These are phyloP conservation scores for Arctia plantaginis DNA, from an alignment of 2,888 invertebrate genomes.

Conservation along the genomic window DNA sequence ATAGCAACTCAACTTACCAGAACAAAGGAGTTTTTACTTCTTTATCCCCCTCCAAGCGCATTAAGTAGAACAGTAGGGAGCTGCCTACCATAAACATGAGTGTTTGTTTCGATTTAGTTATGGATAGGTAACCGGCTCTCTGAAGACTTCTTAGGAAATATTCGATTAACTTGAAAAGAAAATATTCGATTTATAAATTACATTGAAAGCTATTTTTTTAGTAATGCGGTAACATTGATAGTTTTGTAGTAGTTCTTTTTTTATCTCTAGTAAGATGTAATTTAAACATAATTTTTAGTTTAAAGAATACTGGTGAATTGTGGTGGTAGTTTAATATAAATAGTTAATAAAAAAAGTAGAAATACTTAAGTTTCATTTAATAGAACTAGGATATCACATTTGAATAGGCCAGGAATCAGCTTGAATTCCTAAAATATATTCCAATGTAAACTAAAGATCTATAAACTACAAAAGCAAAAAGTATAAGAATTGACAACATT, in stretches of 20 bases:
- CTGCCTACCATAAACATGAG: slow-evolving; percentile 81
- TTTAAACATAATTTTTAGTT: too few relatives aligned
- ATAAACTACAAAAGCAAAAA: too few relatives aligned
- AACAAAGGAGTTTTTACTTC: slow-evolving; percentile 73
- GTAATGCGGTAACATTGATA: not conserved
- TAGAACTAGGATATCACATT: not conserved
- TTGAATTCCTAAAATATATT: too few relatives aligned
- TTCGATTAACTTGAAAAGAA: slow-evolving; percentile 72
- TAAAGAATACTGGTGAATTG: too few relatives aligned
- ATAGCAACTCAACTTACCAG: slow-evolving; percentile 64
- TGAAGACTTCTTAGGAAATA: slow-evolving; percentile 73
- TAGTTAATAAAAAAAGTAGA: not conserved
- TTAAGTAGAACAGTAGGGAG: slow-evolving; percentile 79
- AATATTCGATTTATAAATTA: not conserved
- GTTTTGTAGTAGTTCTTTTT: too few relatives aligned
- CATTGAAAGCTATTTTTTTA: not conserved
- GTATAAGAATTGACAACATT: too few relatives aligned
- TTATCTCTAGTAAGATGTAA: too few relatives aligned
- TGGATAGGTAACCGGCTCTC: slow-evolving; percentile 67
- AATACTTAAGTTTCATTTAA: not conserved
- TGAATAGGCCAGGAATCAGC: not conserved
- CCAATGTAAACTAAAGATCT: too few relatives aligned
- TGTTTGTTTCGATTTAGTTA: slow-evolving; percentile 75
- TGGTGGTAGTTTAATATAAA: too few relatives aligned
- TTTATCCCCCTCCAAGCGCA: slow-evolving; percentile 81